Conservation (phyloP, 1,140 invertebrate genomes). For the Planococcus citri region DNA sequence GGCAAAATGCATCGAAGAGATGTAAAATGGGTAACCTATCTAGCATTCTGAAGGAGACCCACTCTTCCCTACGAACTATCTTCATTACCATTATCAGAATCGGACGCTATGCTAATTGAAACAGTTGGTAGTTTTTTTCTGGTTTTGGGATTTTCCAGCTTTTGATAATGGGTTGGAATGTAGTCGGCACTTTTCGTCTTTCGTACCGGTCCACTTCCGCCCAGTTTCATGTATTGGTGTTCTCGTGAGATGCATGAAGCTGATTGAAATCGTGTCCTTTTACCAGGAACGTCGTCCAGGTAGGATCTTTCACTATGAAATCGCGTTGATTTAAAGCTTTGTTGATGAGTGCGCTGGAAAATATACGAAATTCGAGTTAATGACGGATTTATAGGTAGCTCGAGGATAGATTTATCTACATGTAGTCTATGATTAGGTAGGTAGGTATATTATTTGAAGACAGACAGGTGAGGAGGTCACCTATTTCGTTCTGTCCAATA, state of each 20-base stretch:
- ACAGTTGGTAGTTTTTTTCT: slow-evolving; percentile 25
- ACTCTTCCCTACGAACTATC: slow-evolving; percentile 11
- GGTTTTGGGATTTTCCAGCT: slow-evolving; percentile 16
- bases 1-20: too few species aligned
- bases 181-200: slow-evolving; percentile 27
- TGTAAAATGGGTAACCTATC: too few species aligned
- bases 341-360: not conserved
- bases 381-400: slow-evolving; percentile 19
- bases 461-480: too few species aligned
- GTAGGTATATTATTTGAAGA: too few species aligned
- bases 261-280: slow-evolving; percentile 5
- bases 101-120: slow-evolving; percentile 27
- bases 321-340: not conserved
- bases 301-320: slow-evolving; percentile 8
- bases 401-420: not conserved
- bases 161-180: slow-evolving; percentile 2
- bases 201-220: slow-evolving; percentile 13
- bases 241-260: not conserved
- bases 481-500: too few species aligned
- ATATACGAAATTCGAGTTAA: slow-evolving; percentile 8
- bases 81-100: slow-evolving; percentile 25
- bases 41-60: too few species aligned
- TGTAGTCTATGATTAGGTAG: too few species aligned
- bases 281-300: not conserved
- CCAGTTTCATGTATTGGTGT: slow-evolving; percentile 1